Evolutionary conservation across 2,113 vertebrate genomes (phyloP), one percentile per base, ranked within the genome.

Genomic region (Thunnus thynnus): DNA sequence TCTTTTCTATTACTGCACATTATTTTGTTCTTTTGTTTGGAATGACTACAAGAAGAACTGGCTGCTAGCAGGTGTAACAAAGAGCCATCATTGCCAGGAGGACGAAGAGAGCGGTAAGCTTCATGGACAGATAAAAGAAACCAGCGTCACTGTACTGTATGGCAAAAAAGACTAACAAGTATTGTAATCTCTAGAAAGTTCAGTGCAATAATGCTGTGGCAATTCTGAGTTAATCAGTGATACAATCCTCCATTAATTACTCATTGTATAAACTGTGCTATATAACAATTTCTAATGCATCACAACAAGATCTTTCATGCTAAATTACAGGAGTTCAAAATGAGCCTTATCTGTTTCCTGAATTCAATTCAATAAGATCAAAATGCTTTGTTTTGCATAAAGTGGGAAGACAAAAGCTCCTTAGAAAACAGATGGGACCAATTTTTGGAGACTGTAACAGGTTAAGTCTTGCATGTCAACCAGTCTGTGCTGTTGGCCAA

Each of bases 331-430:
- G 20, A 65, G 8, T 3, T 47, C 2, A 65, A 44, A 65, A 27
- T 3, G 25, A 22, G 36, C 18, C 44, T 18, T 68, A n/a, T 68
- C 46, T 18, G 9, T 60, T 16, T 36, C 2, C 27, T 50, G 18
- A 66, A 32, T 2, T 22, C 25, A 76, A 18, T 57, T 8, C 52
- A 58, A 55, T 0, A 30, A n/a, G n/a, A 55, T 2, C 11, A 61
- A 60, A 50, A 17, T 47, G 10, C 14, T 36, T 50, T 67, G 63
- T 68, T 77, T 60, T 13, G 41, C 13, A n/a, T 60, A 13, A 77
- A 25, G 18, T 13, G 52, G 7, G 18, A 5, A 12, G 41, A 70
- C 56, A 78, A 71, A 55, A 64, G 58, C 36, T 56, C 18, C 60
- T 25, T 48, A 25, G 6, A 46, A 60, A 76, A 70, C 66, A 64